Evolutionary conservation across 2,888 invertebrate species (phyloP).

Genomic region (Globia sparganii): DNA sequence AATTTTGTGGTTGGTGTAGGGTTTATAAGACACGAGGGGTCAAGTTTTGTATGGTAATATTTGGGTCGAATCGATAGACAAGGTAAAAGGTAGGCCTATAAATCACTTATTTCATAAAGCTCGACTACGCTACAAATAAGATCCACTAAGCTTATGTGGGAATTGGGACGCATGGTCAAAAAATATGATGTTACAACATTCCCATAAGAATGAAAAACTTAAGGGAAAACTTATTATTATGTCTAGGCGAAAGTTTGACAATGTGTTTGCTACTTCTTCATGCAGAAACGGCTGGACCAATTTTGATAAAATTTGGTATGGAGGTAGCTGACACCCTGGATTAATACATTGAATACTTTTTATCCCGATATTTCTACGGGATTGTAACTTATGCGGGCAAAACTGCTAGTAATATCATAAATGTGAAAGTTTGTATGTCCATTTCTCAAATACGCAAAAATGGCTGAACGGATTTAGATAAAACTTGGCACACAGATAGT

Average conservation of each 20-base stretch:
- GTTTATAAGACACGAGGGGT: not conserved
- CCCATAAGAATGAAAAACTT: not conserved
- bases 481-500: not conserved
- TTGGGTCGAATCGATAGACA: not conserved
- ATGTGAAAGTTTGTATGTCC: too few relatives aligned
- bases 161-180: not conserved
- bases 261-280: too few relatives aligned
- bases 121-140: not conserved
- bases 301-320: too few relatives aligned
- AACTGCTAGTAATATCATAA: too few relatives aligned
- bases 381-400: too few relatives aligned
- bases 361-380: too few relatives aligned
- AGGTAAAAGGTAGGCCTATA: slow-evolving; percentile 1
- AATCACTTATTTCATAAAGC: not conserved
- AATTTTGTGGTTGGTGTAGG: not conserved
- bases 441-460: not conserved
- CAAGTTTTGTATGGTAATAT: not conserved
- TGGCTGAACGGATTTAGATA: not conserved
- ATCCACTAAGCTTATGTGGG: not conserved
- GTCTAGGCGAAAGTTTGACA: too few relatives aligned
- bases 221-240: too few relatives aligned
- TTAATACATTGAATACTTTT: too few relatives aligned
- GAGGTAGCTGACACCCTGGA: too few relatives aligned
- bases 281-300: too few relatives aligned
- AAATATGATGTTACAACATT: not conserved